Percentiles rank a stretch among this genome's conserved stretches.
phyloP scores from a whole-genome alignment of 1,140 invertebrate species.

The Brachionus sp. region DNA sequence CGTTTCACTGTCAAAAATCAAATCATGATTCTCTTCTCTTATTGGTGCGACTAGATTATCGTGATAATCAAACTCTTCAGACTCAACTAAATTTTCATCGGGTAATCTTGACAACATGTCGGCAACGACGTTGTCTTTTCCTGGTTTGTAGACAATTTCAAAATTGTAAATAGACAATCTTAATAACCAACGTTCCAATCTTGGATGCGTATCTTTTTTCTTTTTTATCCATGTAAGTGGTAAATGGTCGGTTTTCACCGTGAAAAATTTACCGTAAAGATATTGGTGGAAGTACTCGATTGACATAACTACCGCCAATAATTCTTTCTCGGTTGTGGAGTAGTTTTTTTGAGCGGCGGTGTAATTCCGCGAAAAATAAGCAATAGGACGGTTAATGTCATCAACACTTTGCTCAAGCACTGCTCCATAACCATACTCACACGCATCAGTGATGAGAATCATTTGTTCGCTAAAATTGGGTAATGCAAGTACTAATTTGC shows the following conservation, averaged over 20 bases:
- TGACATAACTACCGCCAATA: constrained; percentile 56
- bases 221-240: constrained; percentile 56
- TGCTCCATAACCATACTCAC: not conserved
- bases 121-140: not conserved
- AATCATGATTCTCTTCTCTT: not conserved
- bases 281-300: constrained; percentile 58
- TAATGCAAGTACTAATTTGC: not conserved
- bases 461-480: not conserved
- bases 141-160: not conserved
- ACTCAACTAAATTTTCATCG: not conserved
- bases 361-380: not conserved
- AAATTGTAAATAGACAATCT: not conserved
- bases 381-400: not conserved
- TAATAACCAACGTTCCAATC: constrained; percentile 9
- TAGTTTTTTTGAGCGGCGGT: constrained; percentile 48
- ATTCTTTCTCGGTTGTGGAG: constrained; percentile 54
- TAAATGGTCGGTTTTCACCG: constrained; percentile 61
- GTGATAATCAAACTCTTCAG: not conserved
- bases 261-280: constrained; percentile 58
- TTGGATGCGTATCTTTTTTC: constrained; percentile 45
- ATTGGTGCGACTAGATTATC: not conserved
- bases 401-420: not conserved
- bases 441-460: not conserved
- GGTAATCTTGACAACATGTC: not conserved
- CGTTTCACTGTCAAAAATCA: not conserved